Conservation (phyloP, 1,140 invertebrate species). For the Drepana arcuata region DNA sequence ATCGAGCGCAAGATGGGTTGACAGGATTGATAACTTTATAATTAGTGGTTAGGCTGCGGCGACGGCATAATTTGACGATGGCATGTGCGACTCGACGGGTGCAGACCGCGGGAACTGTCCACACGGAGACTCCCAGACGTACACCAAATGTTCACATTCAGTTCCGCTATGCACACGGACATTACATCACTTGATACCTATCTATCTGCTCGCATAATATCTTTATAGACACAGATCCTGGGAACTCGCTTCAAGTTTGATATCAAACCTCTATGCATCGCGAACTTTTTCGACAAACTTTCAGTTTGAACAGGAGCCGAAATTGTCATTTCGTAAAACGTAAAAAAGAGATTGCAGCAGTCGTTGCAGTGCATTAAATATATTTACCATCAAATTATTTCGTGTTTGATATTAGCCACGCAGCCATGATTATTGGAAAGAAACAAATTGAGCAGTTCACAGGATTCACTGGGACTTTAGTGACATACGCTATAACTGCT, state of each 20-base stretch:
- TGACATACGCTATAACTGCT: slow-evolving; percentile 72
- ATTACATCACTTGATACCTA: background rate
- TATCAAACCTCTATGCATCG: too few relatives aligned
- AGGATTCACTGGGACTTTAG: slow-evolving; percentile 49
- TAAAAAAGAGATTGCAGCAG: background rate
- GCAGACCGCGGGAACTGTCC: slow-evolving; percentile 22
- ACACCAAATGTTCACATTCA: slow-evolving; percentile 18
- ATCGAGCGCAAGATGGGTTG: too few relatives aligned
- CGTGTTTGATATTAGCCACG: too few relatives aligned
- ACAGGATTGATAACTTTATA: slow-evolving; percentile 40
- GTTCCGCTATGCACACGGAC: background rate
- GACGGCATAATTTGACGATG: slow-evolving; percentile 27
- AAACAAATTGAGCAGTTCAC: slow-evolving; percentile 32
- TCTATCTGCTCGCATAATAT: background rate
- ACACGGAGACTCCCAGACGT: slow-evolving; percentile 19
- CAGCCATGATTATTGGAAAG: slow-evolving; percentile 30
- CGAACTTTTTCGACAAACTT: too few relatives aligned
- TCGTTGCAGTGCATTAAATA: too few relatives aligned
- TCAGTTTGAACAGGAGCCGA: background rate
- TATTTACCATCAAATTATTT: too few relatives aligned
- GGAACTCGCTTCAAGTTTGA: too few relatives aligned
- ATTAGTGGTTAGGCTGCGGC: slow-evolving; percentile 36
- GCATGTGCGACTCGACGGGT: slow-evolving; percentile 22
- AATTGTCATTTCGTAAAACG: background rate
- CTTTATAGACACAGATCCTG: background rate